Evolutionary conservation across 2,888 invertebrate species (phyloP), one percentile per base, ranked within the genome.

Genomic region (Diploptera punctata): DNA sequence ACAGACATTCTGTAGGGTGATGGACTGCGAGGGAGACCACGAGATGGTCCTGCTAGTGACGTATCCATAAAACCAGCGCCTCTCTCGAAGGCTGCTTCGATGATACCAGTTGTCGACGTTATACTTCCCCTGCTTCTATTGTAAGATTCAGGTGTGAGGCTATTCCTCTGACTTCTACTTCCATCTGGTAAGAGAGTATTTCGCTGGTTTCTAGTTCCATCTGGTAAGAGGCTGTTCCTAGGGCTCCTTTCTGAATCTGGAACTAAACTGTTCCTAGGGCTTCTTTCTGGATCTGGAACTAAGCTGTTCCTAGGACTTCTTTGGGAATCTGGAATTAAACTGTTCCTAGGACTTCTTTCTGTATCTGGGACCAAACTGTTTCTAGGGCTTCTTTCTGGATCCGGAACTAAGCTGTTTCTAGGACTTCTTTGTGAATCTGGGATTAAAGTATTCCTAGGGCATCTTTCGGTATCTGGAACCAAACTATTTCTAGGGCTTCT

Each of bases 271-370:
- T 84, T 81, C 76, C 86, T 84, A 33, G 85, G 88, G 74, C 85
- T 89, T 76, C 85, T 87, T 74, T 82, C 80, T 29, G 88, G 87
- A 87, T 85, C 68, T 21, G 90, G 89, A 31, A 88, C 85, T 67
- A 90, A 84, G n/a, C 90, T 89, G 78, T 89, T 88, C 69, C 90
- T 84, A 0, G 89, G 87, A 71, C 88, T 89, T 7, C 85, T 87
- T 74, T 82, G 80, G 77, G 84, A 82, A 29, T 88, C 88, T 0
- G 90, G 89, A 2, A 87, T 75, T 87, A 89, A 80, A 73, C 85
- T 87, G 75, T 87, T 87, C 74, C 88, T 82, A 0, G 89, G 87
- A 71, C 88, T 89, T 86, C 76, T 86, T 85, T 26, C 85, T 81
- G 71, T 82, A 84, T 84, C 84, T 1, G 83, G 81, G 1, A 78